Evolutionary conservation across 2,113 vertebrate species (phyloP), one percentile per base, ranked within the genome.

Genomic region (Paedocypris sp.): DNA sequence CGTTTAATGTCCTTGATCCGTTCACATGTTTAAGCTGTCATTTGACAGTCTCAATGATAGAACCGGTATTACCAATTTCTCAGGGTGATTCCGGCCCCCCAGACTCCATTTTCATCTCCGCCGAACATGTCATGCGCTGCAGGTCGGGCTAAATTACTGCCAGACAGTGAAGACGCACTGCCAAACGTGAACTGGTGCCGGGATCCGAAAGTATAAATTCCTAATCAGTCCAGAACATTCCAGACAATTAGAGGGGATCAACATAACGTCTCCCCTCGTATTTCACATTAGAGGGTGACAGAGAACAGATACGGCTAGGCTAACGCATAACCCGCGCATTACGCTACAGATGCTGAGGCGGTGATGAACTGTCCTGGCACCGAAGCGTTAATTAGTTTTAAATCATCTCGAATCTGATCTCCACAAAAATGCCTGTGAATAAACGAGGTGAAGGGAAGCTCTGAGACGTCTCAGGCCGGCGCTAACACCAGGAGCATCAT

Each of bases 231-330:
- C 49, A n/a, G 42, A 60, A 58, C 26, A 25, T 38, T 54, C 41
- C 49, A 53, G 57, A 41, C 67, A 69, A 65, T 69, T 69, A 69
- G 67, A 60, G 48, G 4, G 15, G 35, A 60, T 48, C 28, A 32
- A 48, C 15, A 16, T 35, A 31, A 29, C 25, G 54, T 25, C 31
- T 18, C 8, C 54, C 15, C 46, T 54, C 28, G 38, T 53, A 26
- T 39, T 42, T 33, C 16, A 19, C 43, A 50, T 68, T 48, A 49
- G 36, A 39, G 60, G 2, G 25, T 45, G 66, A 68, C 49, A 32
- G 50, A 56, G 50, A 67, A 49, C 65, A 56, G 58, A 67, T 33
- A 61, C 22, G 18, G 12, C 51, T 28, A 18, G 23, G 45, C 28
- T 50, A 43, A 39, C 47, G 26, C 48, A 25, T 58, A 63, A 58